Evolutionary conservation across 2,888 invertebrate species (phyloP), one percentile per base, ranked within the genome.

Genomic region (Ormyrus labotus): DNA sequence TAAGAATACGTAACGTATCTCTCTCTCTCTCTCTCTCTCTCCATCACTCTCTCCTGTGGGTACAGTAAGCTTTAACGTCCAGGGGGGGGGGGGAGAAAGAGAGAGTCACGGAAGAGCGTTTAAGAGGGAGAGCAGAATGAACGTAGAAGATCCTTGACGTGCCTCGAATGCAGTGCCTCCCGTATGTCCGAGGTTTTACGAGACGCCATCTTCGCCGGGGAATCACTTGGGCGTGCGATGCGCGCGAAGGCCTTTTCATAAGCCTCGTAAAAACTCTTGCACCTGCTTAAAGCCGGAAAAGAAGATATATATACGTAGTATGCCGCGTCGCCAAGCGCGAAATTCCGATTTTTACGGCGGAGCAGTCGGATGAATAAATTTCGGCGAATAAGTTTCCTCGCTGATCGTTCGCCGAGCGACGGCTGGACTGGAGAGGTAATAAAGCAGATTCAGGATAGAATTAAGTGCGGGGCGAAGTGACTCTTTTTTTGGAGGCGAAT

Each of bases 171-270:
- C 81, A 64, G 11, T 51, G 63, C 13, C 47, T 11, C 13, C 6
- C 53, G 57, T 51, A 58, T 51, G 71, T 80, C 76, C 80, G 68
- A 80, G 80, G 60, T 70, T 80, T 80, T 72, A 80, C 68, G 80
- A 77, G 80, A 72, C 68, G 60, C 58, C 80, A 58, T 75, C 68
- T 79, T 73, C 13, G 6, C 50, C 13, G 47, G 34, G 34, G 72
- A 81, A 81, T 78, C 81, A 81, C 81, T 81, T 65, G 70, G 70
- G 67, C 65, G 77, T 70, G 34, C 34, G 73, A 58, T 68, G 80
- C 55, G 58, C 51, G 45, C 53, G 11, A 34, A 58, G 64, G 45
- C 53, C 70, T 75, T 74, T 74, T 80, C 75, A 80, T 80, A 80
- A 80, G 13, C 61, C 69, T 75, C 75, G 60, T 65, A 34, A 34